Conservation (phyloP, 2,888 invertebrate genomes). For the Phasia obesa region DNA sequence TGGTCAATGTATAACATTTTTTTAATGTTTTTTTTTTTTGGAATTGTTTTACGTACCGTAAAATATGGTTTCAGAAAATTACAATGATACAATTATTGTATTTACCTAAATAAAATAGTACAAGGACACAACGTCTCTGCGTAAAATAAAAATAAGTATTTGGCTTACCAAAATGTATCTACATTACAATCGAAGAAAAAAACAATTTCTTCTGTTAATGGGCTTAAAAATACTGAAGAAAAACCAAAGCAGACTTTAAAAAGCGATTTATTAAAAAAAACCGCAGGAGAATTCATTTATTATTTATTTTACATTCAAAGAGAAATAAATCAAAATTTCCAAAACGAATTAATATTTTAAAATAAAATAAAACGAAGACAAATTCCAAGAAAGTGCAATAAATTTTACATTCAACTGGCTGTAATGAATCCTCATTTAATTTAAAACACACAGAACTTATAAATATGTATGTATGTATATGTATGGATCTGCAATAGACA, state of each 20-base stretch:
- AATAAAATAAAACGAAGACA: neutral
- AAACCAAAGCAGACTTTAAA: neutral
- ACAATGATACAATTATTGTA: too few relatives aligned
- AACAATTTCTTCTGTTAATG: neutral
- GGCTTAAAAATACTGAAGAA: neutral
- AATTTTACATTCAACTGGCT: slow-evolving; percentile 46
- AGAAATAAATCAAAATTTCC: slow-evolving; percentile 42
- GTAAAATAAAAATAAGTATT: too few relatives aligned
- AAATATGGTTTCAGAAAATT: too few relatives aligned
- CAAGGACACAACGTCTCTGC: too few relatives aligned
- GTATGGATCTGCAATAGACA: neutral
- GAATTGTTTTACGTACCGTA: too few relatives aligned
- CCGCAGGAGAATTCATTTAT: neutral
- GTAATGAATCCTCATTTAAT: slow-evolving; percentile 35
- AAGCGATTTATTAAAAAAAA: slow-evolving; percentile 12
- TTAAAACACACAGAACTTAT: neutral
- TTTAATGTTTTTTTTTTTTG: too few relatives aligned
- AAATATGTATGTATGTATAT: too few relatives aligned
- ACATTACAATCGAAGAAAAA: neutral
- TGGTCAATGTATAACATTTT: too few relatives aligned
- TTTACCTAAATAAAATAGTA: too few relatives aligned
- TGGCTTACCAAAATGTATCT: too few relatives aligned
- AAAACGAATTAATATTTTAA: slow-evolving; percentile 34
- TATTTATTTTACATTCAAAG: slow-evolving; percentile 20
- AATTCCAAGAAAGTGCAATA: slow-evolving; percentile 51